Base-by-base conservation (phyloP, 2,888 invertebrate genomes). In the Tanypteryx hageni region DNA sequence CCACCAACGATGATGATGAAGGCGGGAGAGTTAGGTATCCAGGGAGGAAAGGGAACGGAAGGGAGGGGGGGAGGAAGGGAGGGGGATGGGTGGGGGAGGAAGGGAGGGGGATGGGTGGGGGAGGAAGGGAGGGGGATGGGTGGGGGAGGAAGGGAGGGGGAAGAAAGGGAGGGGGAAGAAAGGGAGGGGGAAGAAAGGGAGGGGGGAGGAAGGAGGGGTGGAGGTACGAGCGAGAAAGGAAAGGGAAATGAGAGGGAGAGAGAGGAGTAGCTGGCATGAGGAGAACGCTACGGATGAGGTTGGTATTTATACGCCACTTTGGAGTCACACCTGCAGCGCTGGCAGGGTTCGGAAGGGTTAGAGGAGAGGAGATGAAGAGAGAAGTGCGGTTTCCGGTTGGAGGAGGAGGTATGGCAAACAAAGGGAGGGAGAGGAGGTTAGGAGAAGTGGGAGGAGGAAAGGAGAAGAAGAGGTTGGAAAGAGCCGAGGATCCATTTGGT, bases 241-340 rank as follows among this genome's bases (percentile, higher is more conserved):
- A 44, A 44, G 44, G 44, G 44, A 44, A 44, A 44, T 44, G 44
- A 44, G 44, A 44, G 44, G 5, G 44, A 5, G 44, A 44, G 44
- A 44, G 44, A 44, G 44, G 44, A 44, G 44, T 44, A 44, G 44
- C 44, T 44, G 44, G 44, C 44, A 44, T 44, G 44, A 44, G 44
- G 44, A 44, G 44, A 44, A 3, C 44, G 44, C 44, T 44, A 44
- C 5, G 16, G 82, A 82, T 83, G 83, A 57, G 83, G 83, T 83
- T 57, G 44, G 83, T 83, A 83, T 83, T 83, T 83, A 83, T 83
- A 83, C 83, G 56, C 83, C 83, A 83, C 83, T 83, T 83, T 16
- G n/a, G 83, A 83, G 83, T 83, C 83, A 83, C 83, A 83, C 83
- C 83, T 83, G 83, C 83, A 83, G 83, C n/a, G 83, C 18, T 27